Conservation (phyloP, 2,113 vertebrate species). For the human region GRCh38 chr2:97767501-97768000, state of each 20-base stretch:
- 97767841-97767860: neutral
- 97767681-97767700: neutral
- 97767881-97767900: neutral
- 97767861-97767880: neutral
- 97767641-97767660: neutral
- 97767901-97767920: neutral
- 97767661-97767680: neutral
- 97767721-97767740: neutral
- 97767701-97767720: neutral
- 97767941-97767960: neutral
- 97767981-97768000: neutral
- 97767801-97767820: neutral
- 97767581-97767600: neutral
- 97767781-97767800: neutral
- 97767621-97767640: neutral
- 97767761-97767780: neutral
- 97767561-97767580: neutral
- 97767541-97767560: neutral
- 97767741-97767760: neutral
- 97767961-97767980: fast-evolving
- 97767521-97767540: neutral
- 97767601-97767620: neutral
- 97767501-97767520: neutral
- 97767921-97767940: neutral
- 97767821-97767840: neutral